phyloP scores from a whole-genome alignment of 1,140 invertebrate species.

The Nebria ingens region DNA sequence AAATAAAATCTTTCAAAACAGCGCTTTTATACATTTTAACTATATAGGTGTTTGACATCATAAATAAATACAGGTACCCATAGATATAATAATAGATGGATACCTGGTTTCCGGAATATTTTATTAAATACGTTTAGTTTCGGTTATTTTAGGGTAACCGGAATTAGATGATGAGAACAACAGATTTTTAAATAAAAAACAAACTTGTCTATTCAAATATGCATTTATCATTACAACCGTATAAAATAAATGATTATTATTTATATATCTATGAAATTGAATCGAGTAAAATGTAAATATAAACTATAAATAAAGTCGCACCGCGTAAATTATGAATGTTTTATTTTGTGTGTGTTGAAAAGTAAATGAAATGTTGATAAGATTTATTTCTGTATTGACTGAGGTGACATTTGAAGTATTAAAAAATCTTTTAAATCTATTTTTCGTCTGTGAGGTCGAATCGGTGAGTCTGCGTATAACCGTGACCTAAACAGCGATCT shows the following conservation, averaged over 20 bases:
- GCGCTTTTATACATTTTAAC: too few species aligned
- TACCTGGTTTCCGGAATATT: not conserved
- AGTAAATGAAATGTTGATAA: not conserved
- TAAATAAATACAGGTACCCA: not conserved
- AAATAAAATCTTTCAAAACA: too few species aligned
- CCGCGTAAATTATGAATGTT: not conserved
- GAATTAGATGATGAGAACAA: too few species aligned
- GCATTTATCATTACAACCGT: too few species aligned
- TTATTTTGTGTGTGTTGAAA: not conserved
- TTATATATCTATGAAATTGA: not conserved
- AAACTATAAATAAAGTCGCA: too few species aligned
- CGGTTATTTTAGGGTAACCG: not conserved
- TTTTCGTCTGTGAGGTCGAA: not conserved
- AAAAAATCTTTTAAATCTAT: not conserved
- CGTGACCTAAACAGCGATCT: not conserved
- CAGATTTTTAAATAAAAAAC: not conserved
- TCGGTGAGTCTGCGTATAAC: not conserved
- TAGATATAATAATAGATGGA: not conserved
- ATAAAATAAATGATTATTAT: not conserved
- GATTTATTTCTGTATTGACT: not conserved
- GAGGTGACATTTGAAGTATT: not conserved
- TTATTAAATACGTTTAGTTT: not conserved
- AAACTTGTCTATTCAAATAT: too few species aligned
- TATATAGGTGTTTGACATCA: too few species aligned
- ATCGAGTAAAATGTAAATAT: not conserved